Percentiles rank a stretch among this genome's conserved stretches.
phyloP scores from a whole-genome alignment of 2,797 vertebrate genomes.

The Lepilemur ruficaudatus region DNA sequence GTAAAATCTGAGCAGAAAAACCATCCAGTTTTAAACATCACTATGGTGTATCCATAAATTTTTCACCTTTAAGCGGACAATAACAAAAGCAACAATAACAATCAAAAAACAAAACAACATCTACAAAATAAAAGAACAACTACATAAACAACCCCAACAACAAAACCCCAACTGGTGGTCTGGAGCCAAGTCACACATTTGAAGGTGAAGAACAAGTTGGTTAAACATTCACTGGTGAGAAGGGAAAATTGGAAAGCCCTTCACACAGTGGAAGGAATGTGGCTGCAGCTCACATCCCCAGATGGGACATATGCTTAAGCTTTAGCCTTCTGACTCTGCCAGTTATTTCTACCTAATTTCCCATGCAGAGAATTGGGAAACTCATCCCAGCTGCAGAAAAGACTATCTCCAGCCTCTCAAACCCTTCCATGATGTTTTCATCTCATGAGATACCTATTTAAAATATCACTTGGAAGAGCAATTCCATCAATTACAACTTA shows the following conservation, averaged over 20 bases:
- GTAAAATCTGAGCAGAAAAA: not conserved
- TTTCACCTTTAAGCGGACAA: not conserved
- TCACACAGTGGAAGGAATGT: slow-evolving; percentile 61
- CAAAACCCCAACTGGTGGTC: not conserved
- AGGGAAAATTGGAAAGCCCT: slow-evolving; percentile 55
- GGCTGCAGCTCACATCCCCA: slow-evolving; percentile 52
- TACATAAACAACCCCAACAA: not conserved
- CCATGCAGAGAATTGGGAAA: slow-evolving; percentile 74
- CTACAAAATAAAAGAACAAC: not conserved
- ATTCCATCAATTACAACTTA: slow-evolving; percentile 37
- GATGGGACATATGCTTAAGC: slow-evolving; percentile 67
- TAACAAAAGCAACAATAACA: not conserved
- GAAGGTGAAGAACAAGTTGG: slow-evolving; percentile 58
- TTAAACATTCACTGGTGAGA: slow-evolving; percentile 55
- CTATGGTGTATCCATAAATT: not conserved
- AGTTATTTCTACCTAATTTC: slow-evolving; percentile 62
- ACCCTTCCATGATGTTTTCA: slow-evolving; percentile 61
- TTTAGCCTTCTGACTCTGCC: slow-evolving; percentile 60
- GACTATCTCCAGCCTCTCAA: not conserved
- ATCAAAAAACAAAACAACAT: not conserved
- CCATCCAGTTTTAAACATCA: not conserved
- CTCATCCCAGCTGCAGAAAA: slow-evolving; percentile 64
- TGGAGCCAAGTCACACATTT: slow-evolving; percentile 43
- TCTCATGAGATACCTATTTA: slow-evolving; percentile 63
- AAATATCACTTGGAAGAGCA: slow-evolving; percentile 51